Percentiles rank a stretch among this genome's conserved stretches.
phyloP scores from a whole-genome alignment of 2,888 invertebrate species.

The Lithodes maja region DNA sequence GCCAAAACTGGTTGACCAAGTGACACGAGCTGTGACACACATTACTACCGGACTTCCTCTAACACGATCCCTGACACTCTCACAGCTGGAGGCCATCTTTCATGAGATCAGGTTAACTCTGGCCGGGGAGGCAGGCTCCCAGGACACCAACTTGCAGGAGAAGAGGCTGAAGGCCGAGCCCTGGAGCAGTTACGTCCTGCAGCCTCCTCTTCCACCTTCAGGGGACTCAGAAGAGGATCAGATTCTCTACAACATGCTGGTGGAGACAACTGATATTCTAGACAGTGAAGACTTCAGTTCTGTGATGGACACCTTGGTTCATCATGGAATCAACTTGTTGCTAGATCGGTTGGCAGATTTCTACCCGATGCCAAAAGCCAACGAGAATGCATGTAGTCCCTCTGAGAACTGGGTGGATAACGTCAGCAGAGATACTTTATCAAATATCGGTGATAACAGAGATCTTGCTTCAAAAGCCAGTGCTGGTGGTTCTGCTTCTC shows the following conservation, averaged over 20 bases:
- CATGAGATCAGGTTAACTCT: conserved; percentile 59
- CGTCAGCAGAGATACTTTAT: conserved; percentile 36
- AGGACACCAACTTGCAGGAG: background rate
- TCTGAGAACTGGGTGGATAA: conserved; percentile 54
- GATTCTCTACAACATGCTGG: conserved; percentile 60
- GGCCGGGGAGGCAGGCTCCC: conserved; percentile 36
- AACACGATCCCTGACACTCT: conserved; percentile 81
- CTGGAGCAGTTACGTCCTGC: conserved; percentile 62
- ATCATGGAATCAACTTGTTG: conserved; percentile 62
- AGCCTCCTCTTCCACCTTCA: conserved; percentile 48
- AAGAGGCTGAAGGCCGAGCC: conserved; percentile 36
- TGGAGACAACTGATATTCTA: conserved; percentile 60
- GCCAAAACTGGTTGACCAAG: conserved; percentile 81
- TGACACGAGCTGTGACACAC: conserved; percentile 81
- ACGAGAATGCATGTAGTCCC: background rate
- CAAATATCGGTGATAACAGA: background rate
- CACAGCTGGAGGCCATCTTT: conserved; percentile 81
- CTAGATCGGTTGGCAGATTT: conserved; percentile 67
- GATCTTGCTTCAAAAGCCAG: background rate
- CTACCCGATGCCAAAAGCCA: conserved; percentile 48
- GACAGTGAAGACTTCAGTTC: conserved; percentile 63
- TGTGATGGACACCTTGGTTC: conserved; percentile 60
- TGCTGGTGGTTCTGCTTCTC: background rate
- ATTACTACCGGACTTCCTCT: conserved; percentile 78
- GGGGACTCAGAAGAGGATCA: conserved; percentile 44